These are phyloP conservation scores for Cassiopea andromeda DNA, from an alignment of 30 jellyfish, hydroid and myxozoan genomes.

Conservation along the genomic window DNA sequence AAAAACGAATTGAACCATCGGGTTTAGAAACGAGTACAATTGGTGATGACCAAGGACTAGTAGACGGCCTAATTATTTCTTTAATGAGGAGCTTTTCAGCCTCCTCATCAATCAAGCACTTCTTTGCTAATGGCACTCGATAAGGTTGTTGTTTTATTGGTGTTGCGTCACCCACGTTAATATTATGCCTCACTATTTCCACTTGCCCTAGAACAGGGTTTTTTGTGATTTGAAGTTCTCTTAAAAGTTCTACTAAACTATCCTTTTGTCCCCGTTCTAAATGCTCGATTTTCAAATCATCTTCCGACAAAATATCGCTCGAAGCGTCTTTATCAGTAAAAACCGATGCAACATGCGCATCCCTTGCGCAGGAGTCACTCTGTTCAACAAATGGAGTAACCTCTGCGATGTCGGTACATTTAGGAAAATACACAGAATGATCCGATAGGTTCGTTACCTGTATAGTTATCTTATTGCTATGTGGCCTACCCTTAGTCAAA, in stretches of 20 bases:
- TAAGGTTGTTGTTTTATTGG: constrained; percentile 62
- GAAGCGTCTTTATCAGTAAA: neutral
- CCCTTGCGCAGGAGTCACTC: neutral
- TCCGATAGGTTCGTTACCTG: constrained; percentile 29
- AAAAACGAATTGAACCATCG: constrained; percentile 65
- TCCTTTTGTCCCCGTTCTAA: neutral
- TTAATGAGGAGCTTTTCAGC: constrained; percentile 46
- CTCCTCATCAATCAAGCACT: constrained; percentile 21
- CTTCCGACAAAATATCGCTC: neutral
- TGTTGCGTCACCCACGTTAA: constrained; percentile 36
- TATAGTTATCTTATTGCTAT: neutral
- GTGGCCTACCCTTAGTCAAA: constrained; percentile 32
- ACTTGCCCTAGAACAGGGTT: constrained; percentile 19
- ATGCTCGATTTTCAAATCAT: constrained; percentile 19
- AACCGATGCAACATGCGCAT: neutral
- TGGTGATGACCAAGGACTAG: constrained; percentile 81
- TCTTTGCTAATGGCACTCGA: constrained; percentile 38
- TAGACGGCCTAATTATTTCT: constrained; percentile 43
- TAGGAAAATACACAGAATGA: constrained; percentile 10
- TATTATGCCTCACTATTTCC: constrained; percentile 31
- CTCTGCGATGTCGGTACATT: constrained; percentile 20
- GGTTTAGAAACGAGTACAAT: constrained; percentile 62
- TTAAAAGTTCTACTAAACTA: neutral
- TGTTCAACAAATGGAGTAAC: constrained; percentile 12
- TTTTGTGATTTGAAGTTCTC: constrained; percentile 10